A percentile compares a stretch with the other conserved stretches of the same genome.
Conservation (phyloP, 2,888 invertebrate species). For the Papilio demoleus region DNA sequence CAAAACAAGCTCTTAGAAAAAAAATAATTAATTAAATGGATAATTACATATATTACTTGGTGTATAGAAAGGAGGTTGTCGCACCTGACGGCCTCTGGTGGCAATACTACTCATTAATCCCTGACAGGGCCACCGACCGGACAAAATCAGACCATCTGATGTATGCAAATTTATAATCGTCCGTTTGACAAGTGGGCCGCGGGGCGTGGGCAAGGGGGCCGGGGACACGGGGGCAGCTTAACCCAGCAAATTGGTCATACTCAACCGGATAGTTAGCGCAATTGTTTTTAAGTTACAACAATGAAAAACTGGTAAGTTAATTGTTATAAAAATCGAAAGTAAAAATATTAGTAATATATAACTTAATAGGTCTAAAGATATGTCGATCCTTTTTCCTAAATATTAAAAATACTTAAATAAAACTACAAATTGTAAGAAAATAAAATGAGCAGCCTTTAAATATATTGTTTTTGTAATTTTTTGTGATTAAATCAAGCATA, state of each 20-base stretch:
- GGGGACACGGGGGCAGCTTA: conserved; percentile 14
- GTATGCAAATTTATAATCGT: conserved; percentile 47
- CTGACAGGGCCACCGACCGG: conserved; percentile 45
- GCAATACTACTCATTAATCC: conserved; percentile 44
- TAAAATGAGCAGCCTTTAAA: too few relatives aligned
- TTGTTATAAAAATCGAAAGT: too few relatives aligned
- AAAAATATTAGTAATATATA: too few relatives aligned
- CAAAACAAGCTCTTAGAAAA: neutral
- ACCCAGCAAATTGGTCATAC: conserved; percentile 34
- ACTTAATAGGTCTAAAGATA: too few relatives aligned
- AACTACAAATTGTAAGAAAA: too few relatives aligned
- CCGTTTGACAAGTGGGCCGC: conserved; percentile 45
- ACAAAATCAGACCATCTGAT: conserved; percentile 43
- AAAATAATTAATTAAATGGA: conserved; percentile 20
- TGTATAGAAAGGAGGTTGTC: conserved; percentile 20
- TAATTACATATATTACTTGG: conserved; percentile 25
- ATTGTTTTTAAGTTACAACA: conserved; percentile 13
- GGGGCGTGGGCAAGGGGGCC: neutral
- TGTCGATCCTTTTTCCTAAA: too few relatives aligned
- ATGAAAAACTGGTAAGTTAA: too few relatives aligned
- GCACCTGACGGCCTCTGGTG: conserved; percentile 25
- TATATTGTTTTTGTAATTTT: too few relatives aligned
- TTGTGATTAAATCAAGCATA: too few relatives aligned
- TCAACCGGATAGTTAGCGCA: conserved; percentile 17
- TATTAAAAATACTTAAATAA: too few relatives aligned